Conservation (phyloP, 2,113 vertebrate species). For the Erpornis zantholeuca region DNA sequence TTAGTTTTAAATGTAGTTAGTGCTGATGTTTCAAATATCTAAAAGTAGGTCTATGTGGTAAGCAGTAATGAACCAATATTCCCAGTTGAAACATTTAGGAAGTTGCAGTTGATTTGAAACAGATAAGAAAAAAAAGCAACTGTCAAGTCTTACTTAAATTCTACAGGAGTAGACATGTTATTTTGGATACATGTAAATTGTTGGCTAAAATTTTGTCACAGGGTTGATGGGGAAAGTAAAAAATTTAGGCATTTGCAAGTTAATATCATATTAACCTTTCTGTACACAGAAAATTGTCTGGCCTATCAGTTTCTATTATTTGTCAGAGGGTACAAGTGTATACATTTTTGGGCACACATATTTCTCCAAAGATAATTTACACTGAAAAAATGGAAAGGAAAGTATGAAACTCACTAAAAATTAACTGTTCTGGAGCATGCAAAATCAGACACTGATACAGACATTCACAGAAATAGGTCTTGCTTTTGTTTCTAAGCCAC, state of each 20-base stretch:
- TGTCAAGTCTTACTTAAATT: not conserved
- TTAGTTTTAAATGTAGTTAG: not conserved
- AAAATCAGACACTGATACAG: not conserved
- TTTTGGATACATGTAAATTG: not conserved
- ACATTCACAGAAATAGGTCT: not conserved
- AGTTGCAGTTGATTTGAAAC: not conserved
- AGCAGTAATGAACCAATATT: not conserved
- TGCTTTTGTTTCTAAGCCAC: not conserved
- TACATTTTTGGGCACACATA: accelerated
- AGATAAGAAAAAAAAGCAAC: not conserved
- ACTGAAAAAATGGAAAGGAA: not conserved
- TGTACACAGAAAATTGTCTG: not conserved
- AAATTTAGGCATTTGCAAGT: not conserved
- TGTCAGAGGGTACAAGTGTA: not conserved
- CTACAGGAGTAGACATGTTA: not conserved
- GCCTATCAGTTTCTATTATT: not conserved
- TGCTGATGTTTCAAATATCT: not conserved
- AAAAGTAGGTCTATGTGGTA: not conserved
- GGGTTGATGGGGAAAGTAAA: not conserved
- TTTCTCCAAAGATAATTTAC: not conserved
- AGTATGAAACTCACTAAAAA: not conserved
- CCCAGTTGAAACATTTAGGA: not conserved
- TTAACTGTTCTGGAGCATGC: not conserved
- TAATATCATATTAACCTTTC: not conserved
- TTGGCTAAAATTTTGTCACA: not conserved